phyloP scores from a whole-genome alignment of 2,113 vertebrate species.

The Lanius collurio region DNA sequence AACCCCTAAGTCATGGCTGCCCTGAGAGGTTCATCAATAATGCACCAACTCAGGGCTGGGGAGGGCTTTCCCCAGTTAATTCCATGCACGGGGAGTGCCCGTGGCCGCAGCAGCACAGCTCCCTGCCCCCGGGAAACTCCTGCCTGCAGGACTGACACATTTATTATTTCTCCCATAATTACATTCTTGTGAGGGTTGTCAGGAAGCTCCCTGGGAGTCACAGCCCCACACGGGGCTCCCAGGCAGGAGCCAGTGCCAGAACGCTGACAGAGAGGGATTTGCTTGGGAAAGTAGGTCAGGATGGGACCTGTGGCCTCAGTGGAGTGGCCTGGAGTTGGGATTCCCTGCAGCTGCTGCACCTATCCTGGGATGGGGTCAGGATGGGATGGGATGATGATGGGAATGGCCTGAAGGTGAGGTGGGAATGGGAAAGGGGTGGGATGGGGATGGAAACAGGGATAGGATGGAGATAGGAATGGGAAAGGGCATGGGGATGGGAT shows the following conservation, averaged over 20 bases:
- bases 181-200: constrained; percentile 59
- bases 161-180: constrained; percentile 75
- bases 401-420: fast-evolving
- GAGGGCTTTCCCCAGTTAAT: constrained; percentile 52
- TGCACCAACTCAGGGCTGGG: constrained; percentile 15
- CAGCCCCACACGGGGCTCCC: not conserved
- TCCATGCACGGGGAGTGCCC: constrained; percentile 29
- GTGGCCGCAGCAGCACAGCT: fast-evolving
- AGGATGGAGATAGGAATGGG: too few relatives aligned
- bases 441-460: not conserved
- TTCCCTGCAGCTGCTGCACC: not conserved
- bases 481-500: not conserved
- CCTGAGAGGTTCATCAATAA: constrained; percentile 71
- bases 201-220: constrained; percentile 55
- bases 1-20: constrained; percentile 38
- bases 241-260: not conserved
- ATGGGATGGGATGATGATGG: too few relatives aligned
- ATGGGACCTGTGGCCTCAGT: not conserved
- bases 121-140: constrained; percentile 58
- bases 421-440: not conserved
- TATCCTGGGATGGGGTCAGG: not conserved
- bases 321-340: not conserved
- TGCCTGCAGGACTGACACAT: constrained; percentile 69
- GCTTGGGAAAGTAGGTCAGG: constrained; percentile 19
- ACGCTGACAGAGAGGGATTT: not conserved